These are phyloP conservation scores for Philonicus albiceps DNA, from an alignment of 2,888 invertebrate genomes.

Conservation along the genomic window DNA sequence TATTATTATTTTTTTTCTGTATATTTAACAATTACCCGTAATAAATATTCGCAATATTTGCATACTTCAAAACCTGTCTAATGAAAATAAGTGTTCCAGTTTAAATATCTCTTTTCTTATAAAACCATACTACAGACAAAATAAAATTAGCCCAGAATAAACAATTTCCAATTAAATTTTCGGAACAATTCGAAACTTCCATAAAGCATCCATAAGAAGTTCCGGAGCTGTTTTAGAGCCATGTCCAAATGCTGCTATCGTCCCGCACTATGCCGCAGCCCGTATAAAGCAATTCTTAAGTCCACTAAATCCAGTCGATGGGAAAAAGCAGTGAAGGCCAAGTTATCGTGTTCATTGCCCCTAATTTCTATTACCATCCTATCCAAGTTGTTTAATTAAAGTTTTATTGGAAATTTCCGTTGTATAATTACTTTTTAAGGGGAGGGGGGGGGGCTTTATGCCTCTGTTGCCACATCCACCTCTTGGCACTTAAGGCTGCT, in stretches of 20 bases:
- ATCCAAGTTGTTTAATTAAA: constrained; percentile 38
- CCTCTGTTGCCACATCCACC: neutral
- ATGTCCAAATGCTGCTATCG: neutral
- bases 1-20: too few relatives aligned
- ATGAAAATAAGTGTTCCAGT: neutral
- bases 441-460: neutral
- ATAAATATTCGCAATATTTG: too few relatives aligned
- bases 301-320: constrained; percentile 1
- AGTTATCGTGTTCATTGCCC: constrained; percentile 25
- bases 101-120: neutral
- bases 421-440: constrained; percentile 36
- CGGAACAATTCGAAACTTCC: constrained; percentile 1
- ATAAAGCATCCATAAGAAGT: neutral
- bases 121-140: neutral
- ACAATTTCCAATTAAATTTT: constrained; percentile 29
- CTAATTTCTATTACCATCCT: constrained; percentile 36
- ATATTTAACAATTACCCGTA: too few relatives aligned
- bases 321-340: neutral
- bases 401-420: constrained; percentile 41
- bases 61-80: neutral
- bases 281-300: constrained; percentile 20
- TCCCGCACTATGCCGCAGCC: neutral
- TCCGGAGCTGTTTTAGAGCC: neutral
- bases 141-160: constrained; percentile 6
- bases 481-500: neutral